Evolutionary conservation across 2,797 vertebrate species (phyloP).

Genomic region (Decapterus maruadsi): DNA sequence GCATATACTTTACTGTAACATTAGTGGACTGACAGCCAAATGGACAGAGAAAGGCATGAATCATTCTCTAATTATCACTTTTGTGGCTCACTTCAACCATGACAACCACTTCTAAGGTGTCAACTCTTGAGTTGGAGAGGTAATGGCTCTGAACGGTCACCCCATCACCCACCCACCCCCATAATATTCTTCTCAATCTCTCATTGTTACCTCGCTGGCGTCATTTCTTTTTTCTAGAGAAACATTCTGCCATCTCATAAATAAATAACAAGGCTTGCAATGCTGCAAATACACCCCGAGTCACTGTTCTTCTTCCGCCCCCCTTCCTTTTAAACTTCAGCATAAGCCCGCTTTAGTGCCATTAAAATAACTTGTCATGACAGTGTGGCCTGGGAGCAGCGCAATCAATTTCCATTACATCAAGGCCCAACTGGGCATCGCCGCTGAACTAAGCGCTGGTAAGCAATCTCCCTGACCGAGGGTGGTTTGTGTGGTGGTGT

Average conservation of each 20-base stretch:
- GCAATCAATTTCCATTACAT: constrained; percentile 85
- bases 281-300: constrained; percentile 62
- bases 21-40: constrained; percentile 50
- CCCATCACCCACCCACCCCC: constrained; percentile 7
- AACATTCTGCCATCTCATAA: constrained; percentile 51
- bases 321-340: constrained; percentile 70
- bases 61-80: constrained; percentile 77
- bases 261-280: constrained; percentile 64
- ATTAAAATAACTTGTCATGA: constrained; percentile 83
- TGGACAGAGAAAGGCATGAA: constrained; percentile 68
- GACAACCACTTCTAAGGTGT: constrained; percentile 20
- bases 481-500: constrained; percentile 35
- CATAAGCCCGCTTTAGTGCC: constrained; percentile 76
- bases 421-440: constrained; percentile 73
- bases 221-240: constrained; percentile 18
- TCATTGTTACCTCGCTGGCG: constrained; percentile 14
- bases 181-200: constrained; percentile 38
- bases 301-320: constrained; percentile 44
- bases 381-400: constrained; percentile 74
- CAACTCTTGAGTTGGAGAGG: constrained; percentile 36
- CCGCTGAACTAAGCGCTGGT: constrained; percentile 70
- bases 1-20: constrained; percentile 47
- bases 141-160: constrained; percentile 47
- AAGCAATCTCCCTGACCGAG: constrained; percentile 73
- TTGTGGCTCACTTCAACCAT: constrained; percentile 32